Evolutionary conservation across 2,113 vertebrate species (phyloP).

Genomic region (Ceyx margarethae): DNA sequence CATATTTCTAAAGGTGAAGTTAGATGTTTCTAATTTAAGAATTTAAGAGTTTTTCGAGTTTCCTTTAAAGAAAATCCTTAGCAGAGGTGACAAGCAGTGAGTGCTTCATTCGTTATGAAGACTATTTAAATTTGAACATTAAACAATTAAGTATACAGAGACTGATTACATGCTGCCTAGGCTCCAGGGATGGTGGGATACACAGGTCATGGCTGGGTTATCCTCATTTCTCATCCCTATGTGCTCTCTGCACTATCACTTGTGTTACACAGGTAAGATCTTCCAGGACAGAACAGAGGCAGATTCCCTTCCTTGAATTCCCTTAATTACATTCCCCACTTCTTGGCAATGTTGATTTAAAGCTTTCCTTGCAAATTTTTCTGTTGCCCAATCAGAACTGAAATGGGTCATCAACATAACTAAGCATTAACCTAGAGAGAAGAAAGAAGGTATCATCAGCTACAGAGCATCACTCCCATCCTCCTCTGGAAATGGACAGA

Average conservation of each 20-base stretch:
- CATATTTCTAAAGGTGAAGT: neutral
- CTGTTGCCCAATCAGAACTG: neutral
- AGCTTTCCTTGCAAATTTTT: neutral
- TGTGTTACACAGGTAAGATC: neutral
- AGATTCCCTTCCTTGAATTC: neutral
- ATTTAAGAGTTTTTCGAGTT: neutral
- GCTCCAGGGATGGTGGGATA: neutral
- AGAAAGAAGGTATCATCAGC: no score
- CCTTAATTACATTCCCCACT: neutral
- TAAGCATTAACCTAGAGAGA: neutral
- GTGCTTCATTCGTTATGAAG: neutral
- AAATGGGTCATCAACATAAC: neutral
- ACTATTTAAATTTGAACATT: neutral
- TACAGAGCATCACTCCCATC: neutral
- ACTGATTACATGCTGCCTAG: neutral
- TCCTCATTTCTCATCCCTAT: neutral
- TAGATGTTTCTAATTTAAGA: neutral
- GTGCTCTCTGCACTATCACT: neutral
- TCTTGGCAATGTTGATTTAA: neutral
- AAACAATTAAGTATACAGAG: neutral
- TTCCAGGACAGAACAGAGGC: neutral
- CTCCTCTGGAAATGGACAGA: fast-evolving
- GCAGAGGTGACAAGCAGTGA: neutral
- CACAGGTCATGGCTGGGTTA: neutral
- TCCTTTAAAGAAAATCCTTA: neutral